Evolutionary conservation across 2,113 vertebrate genomes (phyloP), one percentile per base, ranked within the genome.

Genomic region (Atherinomorus stipes): DNA sequence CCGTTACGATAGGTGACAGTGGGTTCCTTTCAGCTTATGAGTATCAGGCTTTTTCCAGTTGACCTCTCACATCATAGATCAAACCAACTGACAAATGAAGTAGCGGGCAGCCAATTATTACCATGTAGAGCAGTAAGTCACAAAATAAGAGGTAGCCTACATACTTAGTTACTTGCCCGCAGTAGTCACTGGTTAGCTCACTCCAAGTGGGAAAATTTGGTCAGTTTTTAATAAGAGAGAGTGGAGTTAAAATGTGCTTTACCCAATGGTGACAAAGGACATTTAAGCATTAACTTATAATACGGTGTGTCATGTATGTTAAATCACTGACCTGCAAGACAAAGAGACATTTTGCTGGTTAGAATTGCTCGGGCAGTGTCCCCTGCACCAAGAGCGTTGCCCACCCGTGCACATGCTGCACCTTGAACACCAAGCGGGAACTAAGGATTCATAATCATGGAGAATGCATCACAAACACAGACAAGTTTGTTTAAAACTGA

Each of bases 371-470:
- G 91, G 19, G 90, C 71, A 0, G 89, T 92, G 66, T 96, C 82
- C 53, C 96, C 96, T 0, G 93, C 95, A 4, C 96, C 96, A 2
- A 97, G 83, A 7, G 96, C 95, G 0, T 95, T 96, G 44, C 96
- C 97, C 68, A 97, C 95, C n/a, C 92, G 89, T 72, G 97, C 92
- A 7, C 93, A 96, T 0, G 83, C 93, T 2, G 95, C 95, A 64
- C 93, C 94, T 0, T 96, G 94, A 75, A 96, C 65, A 34, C 95
- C 94, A 49, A 95, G 65, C 16, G 96, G 94, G 49, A 97, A 92
- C 97, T 98, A 66, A 49, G 66, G n/a, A n/a, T n/a, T n/a, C n/a
- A n/a, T n/a, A n/a, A n/a, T n/a, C n/a, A n/a, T n/a, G n/a, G 64
- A 60, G n/a, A 22, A 44, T 8, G 7, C 23, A 15, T 22, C 54